Evolutionary conservation across 2,888 invertebrate genomes (phyloP).

Genomic region (Drosophila pseudotalamancana): DNA sequence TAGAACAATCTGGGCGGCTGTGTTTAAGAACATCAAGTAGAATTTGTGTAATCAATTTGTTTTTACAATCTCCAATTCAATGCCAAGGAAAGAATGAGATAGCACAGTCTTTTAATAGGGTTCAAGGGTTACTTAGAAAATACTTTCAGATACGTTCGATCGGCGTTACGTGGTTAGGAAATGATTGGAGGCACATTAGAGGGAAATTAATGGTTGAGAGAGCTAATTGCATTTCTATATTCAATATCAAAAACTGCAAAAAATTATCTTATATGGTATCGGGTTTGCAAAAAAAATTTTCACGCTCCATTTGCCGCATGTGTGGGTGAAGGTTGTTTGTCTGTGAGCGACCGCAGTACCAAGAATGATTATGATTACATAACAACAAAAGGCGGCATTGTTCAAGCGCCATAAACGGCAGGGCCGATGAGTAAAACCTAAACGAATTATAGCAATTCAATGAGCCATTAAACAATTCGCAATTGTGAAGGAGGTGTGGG

Average conservation of each 20-base stretch:
- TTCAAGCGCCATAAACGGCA: constrained; percentile 60
- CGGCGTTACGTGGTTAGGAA: too few species aligned
- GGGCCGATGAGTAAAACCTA: constrained; percentile 54
- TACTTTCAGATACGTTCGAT: neutral
- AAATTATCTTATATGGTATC: constrained; percentile 41
- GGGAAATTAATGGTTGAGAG: neutral
- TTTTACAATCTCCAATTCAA: neutral
- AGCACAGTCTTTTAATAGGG: too few species aligned
- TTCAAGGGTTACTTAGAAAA: neutral
- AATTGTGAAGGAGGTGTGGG: constrained; percentile 37
- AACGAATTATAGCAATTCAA: constrained; percentile 58
- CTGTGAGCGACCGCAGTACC: constrained; percentile 42
- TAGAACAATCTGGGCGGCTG: neutral
- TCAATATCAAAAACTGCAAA: constrained; percentile 5
- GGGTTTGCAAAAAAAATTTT: constrained; percentile 41
- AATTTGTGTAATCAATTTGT: neutral
- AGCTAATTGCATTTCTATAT: constrained; percentile 6
- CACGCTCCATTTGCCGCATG: constrained; percentile 64
- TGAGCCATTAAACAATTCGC: constrained; percentile 60
- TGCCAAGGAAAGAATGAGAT: neutral
- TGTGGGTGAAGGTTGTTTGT: constrained; percentile 70
- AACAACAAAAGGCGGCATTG: constrained; percentile 54
- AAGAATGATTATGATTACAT: constrained; percentile 33
- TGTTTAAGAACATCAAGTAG: neutral
- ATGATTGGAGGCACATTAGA: neutral